Evolutionary conservation across 2,888 invertebrate species (phyloP).

Genomic region (Philopedon plagiatum): DNA sequence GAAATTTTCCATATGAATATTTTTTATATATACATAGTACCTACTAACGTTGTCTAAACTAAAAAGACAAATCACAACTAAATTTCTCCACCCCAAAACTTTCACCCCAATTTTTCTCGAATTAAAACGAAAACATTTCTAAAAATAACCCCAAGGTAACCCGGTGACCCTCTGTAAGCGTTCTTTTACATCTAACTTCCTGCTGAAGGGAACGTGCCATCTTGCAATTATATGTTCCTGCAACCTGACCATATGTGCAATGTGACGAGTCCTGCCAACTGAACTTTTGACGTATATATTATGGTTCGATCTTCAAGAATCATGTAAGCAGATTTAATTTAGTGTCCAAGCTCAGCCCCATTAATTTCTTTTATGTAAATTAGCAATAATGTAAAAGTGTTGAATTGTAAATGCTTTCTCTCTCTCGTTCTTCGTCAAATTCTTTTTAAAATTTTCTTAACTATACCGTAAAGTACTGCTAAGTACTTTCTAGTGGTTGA

Average conservation of each 20-base stretch:
- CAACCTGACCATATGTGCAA: conserved; percentile 31
- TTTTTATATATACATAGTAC: too few species aligned
- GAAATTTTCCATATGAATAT: too few species aligned
- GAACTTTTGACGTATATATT: conserved; percentile 6
- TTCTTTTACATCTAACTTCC: conserved; percentile 19
- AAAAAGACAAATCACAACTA: conserved; percentile 1
- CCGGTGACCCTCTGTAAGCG: conserved; percentile 28
- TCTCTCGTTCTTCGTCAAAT: too few species aligned
- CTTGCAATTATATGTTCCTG: conserved; percentile 25
- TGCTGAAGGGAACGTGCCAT: conserved; percentile 23
- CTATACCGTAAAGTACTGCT: neutral
- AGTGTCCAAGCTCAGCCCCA: too few species aligned
- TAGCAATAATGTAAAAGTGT: too few species aligned
- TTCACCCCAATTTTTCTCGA: conserved; percentile 17
- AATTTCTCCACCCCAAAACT: neutral
- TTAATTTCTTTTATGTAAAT: too few species aligned
- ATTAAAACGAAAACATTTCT: conserved; percentile 19
- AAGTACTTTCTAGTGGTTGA: conserved; percentile 9
- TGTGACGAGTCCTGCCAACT: conserved; percentile 21
- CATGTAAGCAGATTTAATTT: neutral
- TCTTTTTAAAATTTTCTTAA: too few species aligned
- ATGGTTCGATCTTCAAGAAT: neutral
- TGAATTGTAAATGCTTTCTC: too few species aligned
- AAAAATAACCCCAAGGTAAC: conserved; percentile 25
- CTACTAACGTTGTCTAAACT: too few species aligned